Percentiles rank a stretch among this genome's conserved stretches.
phyloP scores from a whole-genome alignment of 2,113 vertebrate genomes.

The Albula goreensis region DNA sequence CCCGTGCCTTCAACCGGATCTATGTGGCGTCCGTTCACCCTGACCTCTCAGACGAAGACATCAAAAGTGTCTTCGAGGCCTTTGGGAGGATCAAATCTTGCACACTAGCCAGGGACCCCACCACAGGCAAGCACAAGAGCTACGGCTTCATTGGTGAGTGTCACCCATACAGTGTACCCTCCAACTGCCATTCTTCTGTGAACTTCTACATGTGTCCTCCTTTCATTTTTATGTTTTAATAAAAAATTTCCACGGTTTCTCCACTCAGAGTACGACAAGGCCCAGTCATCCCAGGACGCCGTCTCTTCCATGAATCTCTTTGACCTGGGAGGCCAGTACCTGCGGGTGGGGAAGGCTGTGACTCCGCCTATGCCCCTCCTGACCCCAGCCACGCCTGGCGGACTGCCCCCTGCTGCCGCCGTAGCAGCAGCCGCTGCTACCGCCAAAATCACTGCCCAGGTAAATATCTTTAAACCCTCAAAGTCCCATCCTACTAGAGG shows the following conservation, averaged over 20 bases:
- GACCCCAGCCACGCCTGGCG: constrained; percentile 85
- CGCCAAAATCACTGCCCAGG: constrained; percentile 84
- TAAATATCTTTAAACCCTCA: constrained; percentile 46
- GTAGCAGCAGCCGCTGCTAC: constrained; percentile 80
- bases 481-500: too few relatives aligned
- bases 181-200: constrained; percentile 63
- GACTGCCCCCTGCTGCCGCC: constrained; percentile 86
- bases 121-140: constrained; percentile 93
- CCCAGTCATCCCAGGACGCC: constrained; percentile 91
- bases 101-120: constrained; percentile 91
- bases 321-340: constrained; percentile 91
- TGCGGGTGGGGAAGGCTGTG: constrained; percentile 89
- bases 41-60: constrained; percentile 94
- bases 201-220: too few relatives aligned
- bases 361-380: constrained; percentile 90
- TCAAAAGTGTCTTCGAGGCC: constrained; percentile 98
- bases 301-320: constrained; percentile 99
- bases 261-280: constrained; percentile 90
- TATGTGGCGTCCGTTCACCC: constrained; percentile 96
- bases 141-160: constrained; percentile 95
- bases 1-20: constrained; percentile 94
- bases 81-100: constrained; percentile 97
- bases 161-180: constrained; percentile 63
- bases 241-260: not conserved
- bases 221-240: too few relatives aligned